Percentiles rank a stretch among this genome's conserved stretches.
phyloP scores from a whole-genome alignment of 2,888 invertebrate genomes.

The Drosophila prolongata region DNA sequence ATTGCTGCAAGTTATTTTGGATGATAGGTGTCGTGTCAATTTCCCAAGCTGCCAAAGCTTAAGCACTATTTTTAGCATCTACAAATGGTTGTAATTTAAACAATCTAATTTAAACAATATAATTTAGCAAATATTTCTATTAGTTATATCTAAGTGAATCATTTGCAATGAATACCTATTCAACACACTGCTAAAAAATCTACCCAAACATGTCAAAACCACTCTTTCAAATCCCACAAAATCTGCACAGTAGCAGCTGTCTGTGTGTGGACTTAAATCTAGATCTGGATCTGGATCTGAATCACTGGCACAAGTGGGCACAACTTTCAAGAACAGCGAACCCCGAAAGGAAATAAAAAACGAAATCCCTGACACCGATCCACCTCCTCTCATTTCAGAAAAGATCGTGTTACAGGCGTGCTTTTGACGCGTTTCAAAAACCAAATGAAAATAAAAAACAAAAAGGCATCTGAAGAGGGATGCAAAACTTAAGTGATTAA shows the following conservation, averaged over 20 bases:
- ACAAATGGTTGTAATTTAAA: no score
- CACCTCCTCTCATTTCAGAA: not conserved
- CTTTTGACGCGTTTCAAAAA: conserved; percentile 41
- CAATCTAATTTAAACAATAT: no score
- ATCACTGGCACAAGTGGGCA: conserved; percentile 9
- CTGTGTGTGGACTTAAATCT: conserved; percentile 1
- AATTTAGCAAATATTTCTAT: no score
- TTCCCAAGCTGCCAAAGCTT: no score
- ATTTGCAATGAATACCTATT: not conserved
- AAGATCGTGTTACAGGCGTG: conserved; percentile 42
- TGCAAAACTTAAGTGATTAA: conserved; percentile 4
- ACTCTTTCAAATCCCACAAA: not conserved
- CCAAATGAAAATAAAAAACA: not conserved
- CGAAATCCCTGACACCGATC: conserved; percentile 9
- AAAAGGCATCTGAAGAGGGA: conserved; percentile 5
- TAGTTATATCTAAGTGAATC: not conserved
- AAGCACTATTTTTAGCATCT: no score
- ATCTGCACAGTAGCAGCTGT: conserved; percentile 11
- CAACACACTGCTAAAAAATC: not conserved
- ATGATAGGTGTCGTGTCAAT: no score
- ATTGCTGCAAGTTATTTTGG: no score
- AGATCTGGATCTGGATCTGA: not conserved
- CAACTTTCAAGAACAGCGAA: not conserved
- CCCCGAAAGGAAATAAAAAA: not conserved
- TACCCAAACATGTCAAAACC: not conserved